Evolutionary conservation across 64 coral and sea anemone species (phyloP).

Genomic region (Montipora capricornis): DNA sequence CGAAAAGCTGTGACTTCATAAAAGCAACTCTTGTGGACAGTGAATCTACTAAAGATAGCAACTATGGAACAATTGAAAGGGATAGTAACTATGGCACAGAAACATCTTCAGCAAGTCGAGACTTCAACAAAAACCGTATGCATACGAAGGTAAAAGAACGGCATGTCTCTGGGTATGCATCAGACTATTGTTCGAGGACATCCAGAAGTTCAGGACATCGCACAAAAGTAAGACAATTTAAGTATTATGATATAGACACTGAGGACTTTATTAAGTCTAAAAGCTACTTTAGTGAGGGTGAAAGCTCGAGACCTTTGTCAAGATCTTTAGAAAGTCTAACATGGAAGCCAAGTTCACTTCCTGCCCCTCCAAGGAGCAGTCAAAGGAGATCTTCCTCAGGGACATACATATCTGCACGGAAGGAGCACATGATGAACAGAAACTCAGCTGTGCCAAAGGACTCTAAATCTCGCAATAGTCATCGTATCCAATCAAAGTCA

Average conservation of each 20-base stretch:
- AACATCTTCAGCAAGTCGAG: constrained; percentile 83
- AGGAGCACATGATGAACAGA: constrained; percentile 68
- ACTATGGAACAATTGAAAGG: constrained; percentile 98
- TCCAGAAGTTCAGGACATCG: constrained; percentile 55
- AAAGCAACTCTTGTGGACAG: constrained; percentile 90
- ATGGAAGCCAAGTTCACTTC: constrained; percentile 37
- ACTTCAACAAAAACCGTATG: constrained; percentile 48
- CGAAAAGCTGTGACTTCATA: constrained; percentile 68
- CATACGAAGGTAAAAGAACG: constrained; percentile 17
- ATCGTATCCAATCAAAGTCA: constrained; percentile 71
- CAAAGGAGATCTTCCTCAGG: constrained; percentile 69
- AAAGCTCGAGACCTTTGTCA: constrained; percentile 58
- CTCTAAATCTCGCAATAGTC: neutral
- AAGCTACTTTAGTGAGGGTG: constrained; percentile 44
- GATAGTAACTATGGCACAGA: constrained; percentile 99
- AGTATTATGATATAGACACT: constrained; percentile 53
- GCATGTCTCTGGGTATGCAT: constrained; percentile 39
- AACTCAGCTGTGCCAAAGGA: constrained; percentile 38
- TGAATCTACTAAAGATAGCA: constrained; percentile 90
- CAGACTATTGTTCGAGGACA: constrained; percentile 54
- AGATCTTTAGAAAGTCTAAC: constrained; percentile 75
- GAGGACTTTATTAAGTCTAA: constrained; percentile 60
- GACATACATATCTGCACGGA: constrained; percentile 38
- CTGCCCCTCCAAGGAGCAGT: constrained; percentile 30
- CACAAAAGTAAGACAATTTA: constrained; percentile 70